Evolutionary conservation across 2,113 vertebrate species (phyloP), one percentile per base, ranked within the genome.

Genomic region (Sander lucioperca): DNA sequence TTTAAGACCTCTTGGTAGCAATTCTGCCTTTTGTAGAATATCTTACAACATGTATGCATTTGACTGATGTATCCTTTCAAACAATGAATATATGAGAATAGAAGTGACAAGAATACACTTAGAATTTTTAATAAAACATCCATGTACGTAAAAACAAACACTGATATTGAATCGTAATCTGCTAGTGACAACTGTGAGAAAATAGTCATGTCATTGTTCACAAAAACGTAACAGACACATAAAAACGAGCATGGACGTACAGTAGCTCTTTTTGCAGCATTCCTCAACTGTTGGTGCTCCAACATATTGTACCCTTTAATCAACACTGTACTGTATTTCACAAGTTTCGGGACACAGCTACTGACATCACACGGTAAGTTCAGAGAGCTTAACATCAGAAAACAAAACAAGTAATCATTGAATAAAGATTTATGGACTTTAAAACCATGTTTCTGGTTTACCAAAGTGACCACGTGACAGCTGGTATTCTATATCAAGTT

Each of bases 71-170:
- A 27, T 36, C 18, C 13, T 36, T 54, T 63, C 10, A 83, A 65
- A 75, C 0, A 47, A 36, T 13, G 1, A 13, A 56, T 8, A 72
- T 7, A 63, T 5, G 33, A 69, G 3, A 48, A 80, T 18, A 78
- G 3, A 57, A 59, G 8, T 8, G 7, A 80, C 43, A 64, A 4
- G 2, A 47, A 53, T 59, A 73, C 51, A 85, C 76, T 82, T 73
- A 57, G 48, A 54, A 50, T 53, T 23, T 89, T 90, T 87, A 88
- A 85, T 90, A 85, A 94, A 86, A 88, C 84, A 91, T 89, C 54
- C 43, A 53, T 61, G 25, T 58, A 74, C 16, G 21, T 65, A 65
- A 56, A 79, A 84, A 85, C 56, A 77, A 80, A 83, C 73, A 89
- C 43, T 57, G 45, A 74, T 48, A 66, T 4, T 79, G 57, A 80